Base-by-base conservation (phyloP, 1,140 invertebrate genomes). In the Cyclargus thomasi region DNA sequence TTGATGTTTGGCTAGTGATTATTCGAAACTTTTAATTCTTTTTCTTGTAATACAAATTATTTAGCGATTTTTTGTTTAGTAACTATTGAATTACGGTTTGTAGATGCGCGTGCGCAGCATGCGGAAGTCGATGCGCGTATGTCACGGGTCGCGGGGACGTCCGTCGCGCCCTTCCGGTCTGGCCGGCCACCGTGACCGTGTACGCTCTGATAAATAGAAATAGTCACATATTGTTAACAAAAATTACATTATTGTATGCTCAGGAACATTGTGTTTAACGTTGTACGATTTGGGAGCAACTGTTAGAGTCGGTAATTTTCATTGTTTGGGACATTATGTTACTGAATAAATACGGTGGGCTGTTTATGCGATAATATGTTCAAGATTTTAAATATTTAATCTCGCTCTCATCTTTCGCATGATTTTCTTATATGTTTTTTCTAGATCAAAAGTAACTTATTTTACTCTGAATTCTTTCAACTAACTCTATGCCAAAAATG, bases 151-250 rank as follows among this genome's bases (percentile, higher is more conserved):
- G 77, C 69, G 74, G 78, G 84, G 84, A 79, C 81, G 76, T 76
- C 83, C 84, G 85, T 80, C 85, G 85, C 83, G 78, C 87, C 85
- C 85, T 88, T 88, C 85, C 87, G 85, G 85, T 75, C 72, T 76
- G 83, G 70, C 55, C 77, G 74, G 67, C 69, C 71, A 85, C 76
- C 85, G 84, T 86, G 83, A 87, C 86, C 74, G 76, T 67, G 36
- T 73, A 82, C 82, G 76, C 77, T 85, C 78, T 78, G 74, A 82
- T 84, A 83, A 83, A 73, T 77, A 74, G 68, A 71, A 65, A 78
- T 75, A 75, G 76, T 47, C 39, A 16, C 39, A 47, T 47, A 47
- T 47, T 47, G 39, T 47, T 11, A 14, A 47, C 39, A 47, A 47
- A 47, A 47, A 47, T 47, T 47, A 47, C 39, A 47, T 47, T 47